Evolutionary conservation across 2,888 invertebrate genomes (phyloP), one percentile per base, ranked within the genome.

Genomic region (Scaptomyza reducta): DNA sequence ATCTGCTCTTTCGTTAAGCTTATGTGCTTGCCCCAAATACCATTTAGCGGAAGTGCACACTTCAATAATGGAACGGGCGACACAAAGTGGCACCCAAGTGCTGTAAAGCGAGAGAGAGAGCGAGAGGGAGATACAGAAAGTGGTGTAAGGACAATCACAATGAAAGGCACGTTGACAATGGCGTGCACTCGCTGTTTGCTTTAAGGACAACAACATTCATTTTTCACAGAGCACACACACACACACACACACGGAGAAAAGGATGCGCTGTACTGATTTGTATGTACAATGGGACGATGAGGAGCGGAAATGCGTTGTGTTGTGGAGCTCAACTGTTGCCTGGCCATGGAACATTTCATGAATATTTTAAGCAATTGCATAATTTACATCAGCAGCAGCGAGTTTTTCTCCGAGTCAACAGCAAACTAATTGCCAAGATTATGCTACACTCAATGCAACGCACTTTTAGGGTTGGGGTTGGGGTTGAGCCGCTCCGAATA

Each of bases 41-140:
- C 81, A 83, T 83, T 83, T 84, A 84, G 84, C 71, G 78, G 77
- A 84, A 84, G 81, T 81, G 79, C 77, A 72, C 81, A 84, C 82
- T 83, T 83, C 81, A 76, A 68, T 77, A 79, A 79, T 71, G 65
- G 77, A 77, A 79, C 41, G 66, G 69, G 78, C 59, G 69, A 62
- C 65, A 63, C 53, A 61, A 57, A 74, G 71, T 66, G 65, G 58
- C 72, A 61, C 27, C 56, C 57, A 44, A 59, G 63, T 58, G 73
- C 69, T 54, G 58, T 11, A 46, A 50, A 50, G 55, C 40, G 22
- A 11, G 22, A 35, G 49, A 33, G 13, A 10, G 16, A 10, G 14
- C 1, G 46, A 31, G 31, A 25, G 5, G 25, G 25, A 5, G 16
- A 13, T 7, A 46, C 6, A 9, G 11, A 11, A 38, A 57, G 60